Evolutionary conservation across 2,888 invertebrate genomes (phyloP).

Genomic region (Rotaria sp.): DNA sequence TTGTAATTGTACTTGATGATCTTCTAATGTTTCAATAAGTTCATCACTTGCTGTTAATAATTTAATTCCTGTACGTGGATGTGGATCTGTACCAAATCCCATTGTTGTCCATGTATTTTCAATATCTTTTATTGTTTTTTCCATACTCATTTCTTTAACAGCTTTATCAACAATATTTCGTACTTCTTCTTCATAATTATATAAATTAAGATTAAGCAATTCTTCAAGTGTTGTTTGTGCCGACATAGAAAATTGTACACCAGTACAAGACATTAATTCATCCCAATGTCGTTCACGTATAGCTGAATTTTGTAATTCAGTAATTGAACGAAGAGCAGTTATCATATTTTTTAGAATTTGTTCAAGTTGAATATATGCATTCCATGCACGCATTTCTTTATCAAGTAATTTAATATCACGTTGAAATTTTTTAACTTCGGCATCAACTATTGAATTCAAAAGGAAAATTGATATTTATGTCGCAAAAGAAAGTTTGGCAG

Average conservation of each 20-base stretch:
- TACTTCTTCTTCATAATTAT: constrained; percentile 85
- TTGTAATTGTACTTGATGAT: constrained; percentile 89
- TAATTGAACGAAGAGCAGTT: constrained; percentile 84
- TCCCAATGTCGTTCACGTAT: constrained; percentile 93
- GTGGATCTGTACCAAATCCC: constrained; percentile 77
- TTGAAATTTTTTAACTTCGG: constrained; percentile 92
- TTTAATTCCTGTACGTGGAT: constrained; percentile 74
- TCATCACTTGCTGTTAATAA: constrained; percentile 84
- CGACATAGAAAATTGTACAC: constrained; percentile 79
- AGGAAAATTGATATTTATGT: not conserved
- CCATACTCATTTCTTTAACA: constrained; percentile 97
- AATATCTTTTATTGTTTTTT: constrained; percentile 80
- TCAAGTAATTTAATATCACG: constrained; percentile 82
- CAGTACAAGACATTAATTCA: constrained; percentile 87
- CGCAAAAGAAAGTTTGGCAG: no score
- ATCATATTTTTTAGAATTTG: constrained; percentile 89
- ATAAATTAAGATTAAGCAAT: constrained; percentile 78
- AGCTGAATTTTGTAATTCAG: constrained; percentile 87
- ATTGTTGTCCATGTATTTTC: constrained; percentile 82
- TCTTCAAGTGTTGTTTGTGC: constrained; percentile 82
- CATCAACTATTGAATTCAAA: constrained; percentile 66
- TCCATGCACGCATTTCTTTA: constrained; percentile 92
- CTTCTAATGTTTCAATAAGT: constrained; percentile 88
- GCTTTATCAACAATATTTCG: constrained; percentile 95
- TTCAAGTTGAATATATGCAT: constrained; percentile 77